phyloP scores from a whole-genome alignment of 2,113 vertebrate genomes.

The Solea senegalensis region DNA sequence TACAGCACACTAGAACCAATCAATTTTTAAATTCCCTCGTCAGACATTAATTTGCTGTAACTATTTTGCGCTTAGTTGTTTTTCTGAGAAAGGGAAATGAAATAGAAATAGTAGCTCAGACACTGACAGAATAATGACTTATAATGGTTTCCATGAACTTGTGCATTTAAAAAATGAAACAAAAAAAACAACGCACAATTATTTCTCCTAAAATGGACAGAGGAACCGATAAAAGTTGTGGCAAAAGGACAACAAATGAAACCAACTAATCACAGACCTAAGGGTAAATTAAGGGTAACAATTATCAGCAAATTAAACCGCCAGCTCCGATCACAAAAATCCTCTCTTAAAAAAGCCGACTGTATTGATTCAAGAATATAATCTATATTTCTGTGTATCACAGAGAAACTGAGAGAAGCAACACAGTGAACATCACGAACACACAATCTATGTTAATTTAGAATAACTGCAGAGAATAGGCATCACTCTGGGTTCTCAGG shows the following conservation, averaged over 20 bases:
- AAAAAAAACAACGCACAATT: background rate
- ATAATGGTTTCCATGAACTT: constrained; percentile 6
- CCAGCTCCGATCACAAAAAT: constrained; percentile 3
- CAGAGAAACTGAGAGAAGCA: constrained; percentile 18
- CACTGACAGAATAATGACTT: background rate
- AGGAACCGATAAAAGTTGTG: constrained; percentile 14
- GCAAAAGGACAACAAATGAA: constrained; percentile 5
- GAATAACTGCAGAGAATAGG: constrained; percentile 27
- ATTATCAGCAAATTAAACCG: constrained; percentile 12
- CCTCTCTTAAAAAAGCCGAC: background rate
- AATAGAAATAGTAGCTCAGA: constrained; percentile 20
- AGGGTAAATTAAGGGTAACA: constrained; percentile 21
- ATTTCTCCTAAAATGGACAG: background rate
- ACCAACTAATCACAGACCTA: constrained; percentile 17
- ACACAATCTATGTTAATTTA: constrained; percentile 45
- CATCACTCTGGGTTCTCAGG: constrained; percentile 13
- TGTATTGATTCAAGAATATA: constrained; percentile 9
- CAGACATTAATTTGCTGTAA: constrained; percentile 81
- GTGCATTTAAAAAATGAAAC: background rate
- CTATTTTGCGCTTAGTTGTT: constrained; percentile 63
- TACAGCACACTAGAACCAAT: constrained; percentile 94
- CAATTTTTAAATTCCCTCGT: constrained; percentile 90
- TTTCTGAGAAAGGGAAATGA: constrained; percentile 58
- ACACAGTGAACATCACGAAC: constrained; percentile 33
- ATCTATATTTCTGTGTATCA: constrained; percentile 9